Conservation (phyloP, 2,113 vertebrate genomes). For the Lipophrys pholis region DNA sequence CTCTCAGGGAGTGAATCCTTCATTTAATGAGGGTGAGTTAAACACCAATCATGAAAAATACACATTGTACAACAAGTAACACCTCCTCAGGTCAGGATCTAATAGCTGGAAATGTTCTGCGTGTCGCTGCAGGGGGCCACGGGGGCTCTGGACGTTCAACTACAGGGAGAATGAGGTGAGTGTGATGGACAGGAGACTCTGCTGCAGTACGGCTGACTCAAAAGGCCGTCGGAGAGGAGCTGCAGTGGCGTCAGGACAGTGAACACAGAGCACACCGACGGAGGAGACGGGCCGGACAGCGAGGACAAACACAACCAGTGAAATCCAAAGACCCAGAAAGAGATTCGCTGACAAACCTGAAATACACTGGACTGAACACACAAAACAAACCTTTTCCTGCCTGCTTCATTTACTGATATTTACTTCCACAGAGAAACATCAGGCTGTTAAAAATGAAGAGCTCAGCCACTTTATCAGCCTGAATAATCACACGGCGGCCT, state of each 20-base stretch:
- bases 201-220: background rate
- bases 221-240: background rate
- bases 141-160: background rate
- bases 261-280: background rate
- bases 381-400: too few relatives aligned
- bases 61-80: too few relatives aligned
- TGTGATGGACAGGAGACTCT: background rate
- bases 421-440: background rate
- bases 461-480: conserved; percentile 11
- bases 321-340: too few relatives aligned
- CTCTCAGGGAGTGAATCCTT: too few relatives aligned
- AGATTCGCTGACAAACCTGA: too few relatives aligned
- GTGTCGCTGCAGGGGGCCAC: background rate
- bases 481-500: conserved; percentile 19
- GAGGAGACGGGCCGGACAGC: background rate
- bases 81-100: too few relatives aligned
- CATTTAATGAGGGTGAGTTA: too few relatives aligned
- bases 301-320: too few relatives aligned
- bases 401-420: too few relatives aligned
- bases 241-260: background rate
- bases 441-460: conserved; percentile 26
- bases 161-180: background rate
- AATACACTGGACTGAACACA: too few relatives aligned
- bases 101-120: background rate
- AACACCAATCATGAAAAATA: too few relatives aligned